These are phyloP conservation scores for Dasysyrphus tricinctus DNA, from an alignment of 2,888 invertebrate species.

Conservation along the genomic window DNA sequence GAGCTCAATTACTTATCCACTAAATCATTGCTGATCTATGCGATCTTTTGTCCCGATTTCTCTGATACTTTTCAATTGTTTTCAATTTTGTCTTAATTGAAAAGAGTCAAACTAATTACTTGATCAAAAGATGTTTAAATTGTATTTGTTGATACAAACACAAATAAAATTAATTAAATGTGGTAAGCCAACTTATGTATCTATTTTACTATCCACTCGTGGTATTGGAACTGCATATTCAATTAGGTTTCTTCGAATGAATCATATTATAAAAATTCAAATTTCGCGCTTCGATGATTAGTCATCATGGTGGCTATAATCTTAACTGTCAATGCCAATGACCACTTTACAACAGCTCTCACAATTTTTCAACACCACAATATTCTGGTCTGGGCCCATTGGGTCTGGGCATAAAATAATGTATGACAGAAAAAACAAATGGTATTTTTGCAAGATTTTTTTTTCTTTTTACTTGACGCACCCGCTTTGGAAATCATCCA, in stretches of 20 bases:
- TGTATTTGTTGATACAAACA: background rate
- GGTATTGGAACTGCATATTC: conserved; percentile 40
- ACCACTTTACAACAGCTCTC: conserved; percentile 26
- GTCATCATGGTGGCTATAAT: conserved; percentile 48
- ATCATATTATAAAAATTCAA: conserved; percentile 27
- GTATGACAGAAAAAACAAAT: conserved; percentile 25
- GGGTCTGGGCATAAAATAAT: conserved; percentile 6
- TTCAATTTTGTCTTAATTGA: conserved; percentile 46
- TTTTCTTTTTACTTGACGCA: conserved; percentile 2
- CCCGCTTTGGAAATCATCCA: background rate
- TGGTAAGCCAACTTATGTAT: background rate
- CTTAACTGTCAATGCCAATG: conserved; percentile 65
- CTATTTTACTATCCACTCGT: background rate
- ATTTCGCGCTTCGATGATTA: conserved; percentile 52
- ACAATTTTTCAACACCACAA: conserved; percentile 5
- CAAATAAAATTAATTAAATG: background rate
- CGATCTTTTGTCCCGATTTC: conserved; percentile 29
- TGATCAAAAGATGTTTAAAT: background rate
- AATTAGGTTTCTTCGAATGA: conserved; percentile 44
- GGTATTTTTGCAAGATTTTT: conserved; percentile 36
- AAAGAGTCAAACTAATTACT: conserved; percentile 34
- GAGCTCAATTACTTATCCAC: conserved; percentile 15
- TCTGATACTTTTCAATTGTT: conserved; percentile 5
- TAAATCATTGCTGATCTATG: conserved; percentile 34
- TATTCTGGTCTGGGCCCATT: background rate